These are phyloP conservation scores for Rhinella marina DNA, from an alignment of 2,797 vertebrate species.

Conservation along the genomic window DNA sequence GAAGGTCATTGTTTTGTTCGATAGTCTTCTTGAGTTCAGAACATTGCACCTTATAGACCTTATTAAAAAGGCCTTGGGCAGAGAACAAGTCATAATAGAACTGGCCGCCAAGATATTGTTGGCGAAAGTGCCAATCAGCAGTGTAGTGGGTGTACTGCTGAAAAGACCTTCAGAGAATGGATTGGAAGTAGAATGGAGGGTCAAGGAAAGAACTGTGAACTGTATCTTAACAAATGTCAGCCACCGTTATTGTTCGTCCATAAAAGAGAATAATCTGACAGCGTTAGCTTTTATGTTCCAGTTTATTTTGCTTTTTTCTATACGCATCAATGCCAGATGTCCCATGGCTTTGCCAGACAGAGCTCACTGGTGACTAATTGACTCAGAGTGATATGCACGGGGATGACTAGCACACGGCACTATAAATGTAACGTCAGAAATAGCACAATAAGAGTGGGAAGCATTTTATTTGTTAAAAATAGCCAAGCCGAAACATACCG, in stretches of 20 bases:
- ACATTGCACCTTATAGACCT: constrained; percentile 29
- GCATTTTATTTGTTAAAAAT: constrained; percentile 17
- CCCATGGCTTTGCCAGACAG: constrained; percentile 28
- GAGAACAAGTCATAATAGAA: constrained; percentile 44
- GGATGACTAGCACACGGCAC: background rate
- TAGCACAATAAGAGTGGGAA: constrained; percentile 2
- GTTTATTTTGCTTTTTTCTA: background rate
- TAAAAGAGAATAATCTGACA: constrained; percentile 49
- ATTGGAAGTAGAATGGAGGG: constrained; percentile 41
- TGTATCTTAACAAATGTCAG: constrained; percentile 57
- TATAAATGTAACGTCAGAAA: constrained; percentile 21
- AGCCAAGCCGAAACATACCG: constrained; percentile 8
- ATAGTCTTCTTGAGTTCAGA: constrained; percentile 28
- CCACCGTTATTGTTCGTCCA: constrained; percentile 45
- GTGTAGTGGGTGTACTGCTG: constrained; percentile 2
- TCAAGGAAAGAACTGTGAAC: constrained; percentile 35
- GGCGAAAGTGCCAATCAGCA: constrained; percentile 32
- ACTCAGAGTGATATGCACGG: background rate
- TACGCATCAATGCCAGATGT: constrained; percentile 25
- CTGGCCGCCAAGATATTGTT: constrained; percentile 34
- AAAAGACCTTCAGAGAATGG: constrained; percentile 52
- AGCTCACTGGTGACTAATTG: constrained; percentile 19
- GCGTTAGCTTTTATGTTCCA: constrained; percentile 43
- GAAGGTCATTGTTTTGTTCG: constrained; percentile 41
- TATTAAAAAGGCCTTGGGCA: constrained; percentile 40